These are phyloP conservation scores for Aporophyla lueneburgensis DNA, from an alignment of 2,888 invertebrate species.

Conservation along the genomic window DNA sequence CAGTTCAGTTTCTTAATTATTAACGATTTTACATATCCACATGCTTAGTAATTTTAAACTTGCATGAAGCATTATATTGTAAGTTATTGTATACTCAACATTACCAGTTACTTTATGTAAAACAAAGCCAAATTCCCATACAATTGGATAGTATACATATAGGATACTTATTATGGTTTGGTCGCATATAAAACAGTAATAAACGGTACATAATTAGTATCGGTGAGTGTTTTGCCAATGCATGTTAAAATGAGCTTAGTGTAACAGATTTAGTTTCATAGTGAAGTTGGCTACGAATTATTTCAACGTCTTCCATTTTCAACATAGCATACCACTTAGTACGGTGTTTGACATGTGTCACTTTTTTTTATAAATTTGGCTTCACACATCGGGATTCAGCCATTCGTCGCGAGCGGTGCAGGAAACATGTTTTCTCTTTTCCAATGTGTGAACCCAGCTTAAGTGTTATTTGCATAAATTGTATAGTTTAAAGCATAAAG, in stretches of 20 bases:
- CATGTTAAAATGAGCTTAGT: constrained; percentile 80
- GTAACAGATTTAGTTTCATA: constrained; percentile 80
- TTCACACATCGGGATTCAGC: constrained; percentile 37
- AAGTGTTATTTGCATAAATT: constrained; percentile 72
- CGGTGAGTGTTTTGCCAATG: constrained; percentile 69
- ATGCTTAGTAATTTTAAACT: constrained; percentile 63
- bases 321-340: constrained; percentile 71
- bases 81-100: constrained; percentile 66
- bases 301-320: constrained; percentile 89
- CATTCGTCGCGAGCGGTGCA: not conserved
- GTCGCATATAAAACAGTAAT: constrained; percentile 54
- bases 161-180: constrained; percentile 52
- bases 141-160: constrained; percentile 60
- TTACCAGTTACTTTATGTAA: constrained; percentile 60
- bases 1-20: constrained; percentile 57
- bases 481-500: constrained; percentile 75
- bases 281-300: constrained; percentile 90
- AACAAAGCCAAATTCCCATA: constrained; percentile 57
- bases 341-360: constrained; percentile 64
- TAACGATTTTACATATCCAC: constrained; percentile 65
- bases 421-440: constrained; percentile 6
- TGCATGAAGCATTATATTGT: constrained; percentile 65
- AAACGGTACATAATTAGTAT: constrained; percentile 46
- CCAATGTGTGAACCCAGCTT: constrained; percentile 59
- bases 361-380: constrained; percentile 52